Percentiles rank a stretch among this genome's conserved stretches.
Evolutionary conservation across 2,888 invertebrate species (phyloP).

Genomic region (Acleris emargana): DNA sequence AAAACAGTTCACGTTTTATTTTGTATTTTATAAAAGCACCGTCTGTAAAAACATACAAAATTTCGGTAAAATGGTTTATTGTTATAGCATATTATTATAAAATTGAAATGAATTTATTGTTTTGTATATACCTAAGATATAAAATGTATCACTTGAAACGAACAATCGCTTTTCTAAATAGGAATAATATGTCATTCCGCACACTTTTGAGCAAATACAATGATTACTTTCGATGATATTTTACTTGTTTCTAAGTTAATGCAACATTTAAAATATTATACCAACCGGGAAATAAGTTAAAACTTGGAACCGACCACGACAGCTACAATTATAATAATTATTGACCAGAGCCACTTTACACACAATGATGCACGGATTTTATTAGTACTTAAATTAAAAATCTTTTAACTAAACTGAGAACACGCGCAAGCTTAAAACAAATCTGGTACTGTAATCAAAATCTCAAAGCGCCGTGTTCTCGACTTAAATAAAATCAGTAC

Average conservation of each 20-base stretch:
- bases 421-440: conserved; percentile 50
- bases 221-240: conserved; percentile 58
- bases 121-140: conserved; percentile 66
- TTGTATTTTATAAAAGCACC: conserved; percentile 83
- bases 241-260: conserved; percentile 52
- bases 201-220: conserved; percentile 71
- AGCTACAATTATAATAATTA: conserved; percentile 61
- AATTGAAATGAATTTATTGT: conserved; percentile 63
- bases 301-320: conserved; percentile 55
- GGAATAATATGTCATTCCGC: conserved; percentile 50
- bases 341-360: conserved; percentile 55
- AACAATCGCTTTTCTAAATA: conserved; percentile 53
- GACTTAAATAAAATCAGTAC: conserved; percentile 75
- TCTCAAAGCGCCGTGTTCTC: conserved; percentile 49
- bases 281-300: conserved; percentile 49
- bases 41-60: conserved; percentile 82
- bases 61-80: conserved; percentile 72
- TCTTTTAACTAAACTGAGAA: conserved; percentile 56
- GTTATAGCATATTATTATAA: conserved; percentile 71
- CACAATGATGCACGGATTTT: conserved; percentile 51
- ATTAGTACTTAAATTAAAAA: conserved; percentile 47
- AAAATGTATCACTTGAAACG: conserved; percentile 57
- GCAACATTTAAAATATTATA: conserved; percentile 48
- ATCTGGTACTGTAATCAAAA: conserved; percentile 32
- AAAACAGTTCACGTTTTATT: conserved; percentile 51